A percentile compares a stretch with the other conserved stretches of the same genome.
Evolutionary conservation across 2,888 invertebrate genomes (phyloP).

Genomic region (Machimus rusticus): DNA sequence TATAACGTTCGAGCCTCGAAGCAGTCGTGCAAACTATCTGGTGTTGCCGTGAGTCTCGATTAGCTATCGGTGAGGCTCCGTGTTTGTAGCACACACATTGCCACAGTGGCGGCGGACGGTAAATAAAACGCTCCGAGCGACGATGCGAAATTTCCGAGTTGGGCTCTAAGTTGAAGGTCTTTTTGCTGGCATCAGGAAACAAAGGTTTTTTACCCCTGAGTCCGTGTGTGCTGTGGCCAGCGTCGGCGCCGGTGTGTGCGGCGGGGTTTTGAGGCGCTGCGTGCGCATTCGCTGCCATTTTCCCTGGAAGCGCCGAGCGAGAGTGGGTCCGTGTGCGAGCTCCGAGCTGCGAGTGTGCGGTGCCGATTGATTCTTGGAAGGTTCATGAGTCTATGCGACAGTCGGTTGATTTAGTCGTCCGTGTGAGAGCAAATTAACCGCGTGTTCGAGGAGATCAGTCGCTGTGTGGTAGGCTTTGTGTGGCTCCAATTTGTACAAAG

Average conservation of each 20-base stretch:
- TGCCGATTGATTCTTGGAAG: background rate
- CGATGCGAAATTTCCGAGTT: background rate
- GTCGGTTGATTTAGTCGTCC: slow-evolving; percentile 30
- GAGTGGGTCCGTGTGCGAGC: slow-evolving; percentile 15
- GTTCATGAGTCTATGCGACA: slow-evolving; percentile 31
- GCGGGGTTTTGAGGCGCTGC: background rate
- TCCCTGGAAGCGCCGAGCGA: background rate
- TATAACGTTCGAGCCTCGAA: background rate
- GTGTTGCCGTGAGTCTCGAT: background rate
- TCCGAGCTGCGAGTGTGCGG: background rate
- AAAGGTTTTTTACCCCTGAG: slow-evolving; percentile 27
- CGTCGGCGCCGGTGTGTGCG: background rate
- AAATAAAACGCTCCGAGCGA: background rate
- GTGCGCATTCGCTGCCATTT: background rate
- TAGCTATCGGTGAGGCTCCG: background rate
- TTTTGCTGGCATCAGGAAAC: slow-evolving; percentile 8
- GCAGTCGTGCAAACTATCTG: background rate
- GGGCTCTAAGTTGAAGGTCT: background rate
- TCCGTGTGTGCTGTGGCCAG: background rate
- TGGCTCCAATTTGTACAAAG: slow-evolving; percentile 35
- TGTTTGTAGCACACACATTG: background rate
- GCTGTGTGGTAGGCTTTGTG: slow-evolving; percentile 35
- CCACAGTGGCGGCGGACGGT: background rate
- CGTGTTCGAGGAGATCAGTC: slow-evolving; percentile 8
- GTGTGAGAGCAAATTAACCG: slow-evolving; percentile 27